These are phyloP conservation scores for Himalopsyche phryganea DNA, from an alignment of 1,140 invertebrate genomes.

Conservation along the genomic window DNA sequence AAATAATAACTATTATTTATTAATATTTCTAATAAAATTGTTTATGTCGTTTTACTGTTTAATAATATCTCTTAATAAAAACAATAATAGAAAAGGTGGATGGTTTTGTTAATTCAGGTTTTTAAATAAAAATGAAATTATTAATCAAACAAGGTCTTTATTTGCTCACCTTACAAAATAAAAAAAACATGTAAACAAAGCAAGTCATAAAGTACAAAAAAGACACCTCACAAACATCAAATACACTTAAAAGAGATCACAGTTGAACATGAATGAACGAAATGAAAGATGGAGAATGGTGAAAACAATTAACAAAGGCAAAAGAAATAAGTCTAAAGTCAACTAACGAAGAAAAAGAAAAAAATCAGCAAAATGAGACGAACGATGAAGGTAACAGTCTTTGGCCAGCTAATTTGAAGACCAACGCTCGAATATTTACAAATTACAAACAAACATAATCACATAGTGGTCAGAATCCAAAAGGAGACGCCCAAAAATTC, in stretches of 20 bases:
- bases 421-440: constrained; percentile 23
- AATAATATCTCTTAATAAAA: too few relatives aligned
- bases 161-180: constrained; percentile 18
- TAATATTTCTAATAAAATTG: too few relatives aligned
- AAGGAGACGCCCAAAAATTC: background rate
- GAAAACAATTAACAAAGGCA: constrained; percentile 17
- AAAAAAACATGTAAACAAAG: constrained; percentile 22
- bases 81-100: too few relatives aligned
- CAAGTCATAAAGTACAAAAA: constrained; percentile 16
- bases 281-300: background rate
- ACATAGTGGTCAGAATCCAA: constrained; percentile 8
- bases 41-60: too few relatives aligned
- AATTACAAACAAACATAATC: constrained; percentile 13
- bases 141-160: constrained; percentile 20
- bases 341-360: constrained; percentile 5
- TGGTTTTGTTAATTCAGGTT: too few relatives aligned
- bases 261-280: constrained; percentile 7
- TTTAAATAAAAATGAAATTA: background rate
- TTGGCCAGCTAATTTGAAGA: constrained; percentile 16
- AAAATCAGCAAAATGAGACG: constrained; percentile 1
- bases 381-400: constrained; percentile 15
- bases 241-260: constrained; percentile 23
- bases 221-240: constrained; percentile 1
- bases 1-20: too few relatives aligned
- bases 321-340: background rate